Percentiles rank a stretch among this genome's conserved stretches.
phyloP scores from a whole-genome alignment of 2,113 vertebrate genomes.

The Phasianus colchicus region DNA sequence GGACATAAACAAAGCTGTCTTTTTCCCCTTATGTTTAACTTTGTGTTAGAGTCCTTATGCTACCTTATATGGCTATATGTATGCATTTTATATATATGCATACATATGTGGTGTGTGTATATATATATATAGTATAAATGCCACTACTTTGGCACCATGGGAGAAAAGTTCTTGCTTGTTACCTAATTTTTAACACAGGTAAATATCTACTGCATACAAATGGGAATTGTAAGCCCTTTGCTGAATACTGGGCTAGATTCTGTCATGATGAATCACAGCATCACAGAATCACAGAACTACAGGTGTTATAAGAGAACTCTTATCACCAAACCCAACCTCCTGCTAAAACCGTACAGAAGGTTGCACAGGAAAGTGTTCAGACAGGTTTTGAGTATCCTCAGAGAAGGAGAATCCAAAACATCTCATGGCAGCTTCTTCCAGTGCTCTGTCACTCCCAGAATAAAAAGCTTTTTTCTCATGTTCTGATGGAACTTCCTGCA shows the following conservation, averaged over 20 bases:
- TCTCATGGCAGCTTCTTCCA: not conserved
- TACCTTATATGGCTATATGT: not conserved
- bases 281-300: not conserved
- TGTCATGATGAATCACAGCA: not conserved
- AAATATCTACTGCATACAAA: not conserved
- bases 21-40: not conserved
- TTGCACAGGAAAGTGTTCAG: too few relatives aligned
- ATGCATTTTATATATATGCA: not conserved
- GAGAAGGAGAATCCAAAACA: too few relatives aligned
- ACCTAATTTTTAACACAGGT: not conserved
- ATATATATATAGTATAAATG: not conserved
- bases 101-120: not conserved
- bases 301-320: not conserved
- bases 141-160: not conserved
- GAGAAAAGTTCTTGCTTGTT: not conserved
- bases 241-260: not conserved
- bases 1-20: not conserved
- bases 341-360: too few relatives aligned
- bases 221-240: not conserved
- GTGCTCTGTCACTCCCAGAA: not conserved
- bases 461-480: not conserved
- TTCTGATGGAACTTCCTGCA: not conserved
- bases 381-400: too few relatives aligned
- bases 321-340: not conserved
- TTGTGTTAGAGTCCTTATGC: not conserved